Evolutionary conservation across 2,888 invertebrate species (phyloP).

Genomic region (Geotrupes spiniger): DNA sequence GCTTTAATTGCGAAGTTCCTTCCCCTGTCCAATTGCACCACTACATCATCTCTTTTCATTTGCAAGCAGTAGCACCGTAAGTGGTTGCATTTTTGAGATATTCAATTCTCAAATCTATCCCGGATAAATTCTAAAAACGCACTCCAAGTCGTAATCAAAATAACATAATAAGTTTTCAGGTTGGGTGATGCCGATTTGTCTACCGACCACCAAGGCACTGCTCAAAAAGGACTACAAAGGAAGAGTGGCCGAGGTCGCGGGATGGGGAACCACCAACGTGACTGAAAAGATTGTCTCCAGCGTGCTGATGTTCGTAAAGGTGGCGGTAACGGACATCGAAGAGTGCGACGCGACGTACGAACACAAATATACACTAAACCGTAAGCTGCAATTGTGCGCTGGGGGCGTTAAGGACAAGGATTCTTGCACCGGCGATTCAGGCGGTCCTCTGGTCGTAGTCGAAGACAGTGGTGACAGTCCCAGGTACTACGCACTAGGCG

Average conservation of each 20-base stretch:
- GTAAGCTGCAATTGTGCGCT: conserved; percentile 31
- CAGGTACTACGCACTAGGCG: conserved; percentile 56
- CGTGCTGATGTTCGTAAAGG: conserved; percentile 39
- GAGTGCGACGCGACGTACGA: conserved; percentile 29
- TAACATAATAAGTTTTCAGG: no score
- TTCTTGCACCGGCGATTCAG: conserved; percentile 62
- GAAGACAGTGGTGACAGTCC: conserved; percentile 51
- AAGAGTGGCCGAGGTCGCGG: conserved; percentile 55
- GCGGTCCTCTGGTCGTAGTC: conserved; percentile 56
- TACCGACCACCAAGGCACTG: conserved; percentile 51
- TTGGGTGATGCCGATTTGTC: conserved; percentile 59
- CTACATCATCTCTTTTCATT: no score
- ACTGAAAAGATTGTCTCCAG: conserved; percentile 33
- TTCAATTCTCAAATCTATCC: no score
- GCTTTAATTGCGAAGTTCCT: no score
- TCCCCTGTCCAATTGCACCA: no score
- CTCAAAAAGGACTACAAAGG: conserved; percentile 44
- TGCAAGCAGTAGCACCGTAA: no score
- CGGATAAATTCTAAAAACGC: no score
- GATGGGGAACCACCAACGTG: conserved; percentile 47
- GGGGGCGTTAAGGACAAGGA: conserved; percentile 58
- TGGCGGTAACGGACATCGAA: conserved; percentile 37
- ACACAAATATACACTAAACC: conserved; percentile 5
- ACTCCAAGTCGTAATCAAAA: no score
- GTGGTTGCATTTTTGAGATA: no score